Conservation (phyloP, 2,113 vertebrate genomes). For the Dicaeum eximium region DNA sequence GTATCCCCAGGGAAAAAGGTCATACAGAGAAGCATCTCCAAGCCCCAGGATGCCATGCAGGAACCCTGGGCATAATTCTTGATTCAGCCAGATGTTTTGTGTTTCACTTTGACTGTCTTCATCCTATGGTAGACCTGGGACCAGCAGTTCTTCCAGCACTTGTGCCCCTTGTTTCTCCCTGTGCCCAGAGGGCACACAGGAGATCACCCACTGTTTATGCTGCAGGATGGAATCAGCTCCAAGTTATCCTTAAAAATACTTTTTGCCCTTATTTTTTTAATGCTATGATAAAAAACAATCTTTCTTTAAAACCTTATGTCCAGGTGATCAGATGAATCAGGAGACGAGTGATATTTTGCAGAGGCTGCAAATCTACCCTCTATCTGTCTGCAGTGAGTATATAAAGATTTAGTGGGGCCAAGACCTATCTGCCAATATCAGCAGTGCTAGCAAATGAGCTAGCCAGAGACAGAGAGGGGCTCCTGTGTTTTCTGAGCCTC, state of each 20-base stretch:
- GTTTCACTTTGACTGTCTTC: not conserved
- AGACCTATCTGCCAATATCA: not conserved
- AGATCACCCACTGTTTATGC: not conserved
- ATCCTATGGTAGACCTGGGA: not conserved
- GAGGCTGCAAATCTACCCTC: not conserved
- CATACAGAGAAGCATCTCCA: not conserved
- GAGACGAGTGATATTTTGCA: not conserved
- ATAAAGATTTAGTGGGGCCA: not conserved
- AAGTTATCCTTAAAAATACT: not conserved
- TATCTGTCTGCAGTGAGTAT: not conserved
- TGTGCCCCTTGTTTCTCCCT: not conserved
- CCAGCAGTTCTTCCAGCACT: not conserved
- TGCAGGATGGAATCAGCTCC: not conserved
- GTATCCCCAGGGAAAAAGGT: not conserved
- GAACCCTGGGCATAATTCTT: not conserved
- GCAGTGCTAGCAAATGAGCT: not conserved
- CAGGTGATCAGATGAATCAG: not conserved
- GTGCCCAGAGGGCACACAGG: not conserved
- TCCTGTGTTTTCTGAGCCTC: not conserved
- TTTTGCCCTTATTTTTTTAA: not conserved
- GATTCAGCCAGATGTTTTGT: not conserved
- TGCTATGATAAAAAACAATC: not conserved
- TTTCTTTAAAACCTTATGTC: not conserved
- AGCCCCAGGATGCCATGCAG: not conserved
- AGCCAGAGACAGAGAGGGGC: not conserved